Conservation (phyloP, 2,797 vertebrate species). For the Enteromius argenteus region DNA sequence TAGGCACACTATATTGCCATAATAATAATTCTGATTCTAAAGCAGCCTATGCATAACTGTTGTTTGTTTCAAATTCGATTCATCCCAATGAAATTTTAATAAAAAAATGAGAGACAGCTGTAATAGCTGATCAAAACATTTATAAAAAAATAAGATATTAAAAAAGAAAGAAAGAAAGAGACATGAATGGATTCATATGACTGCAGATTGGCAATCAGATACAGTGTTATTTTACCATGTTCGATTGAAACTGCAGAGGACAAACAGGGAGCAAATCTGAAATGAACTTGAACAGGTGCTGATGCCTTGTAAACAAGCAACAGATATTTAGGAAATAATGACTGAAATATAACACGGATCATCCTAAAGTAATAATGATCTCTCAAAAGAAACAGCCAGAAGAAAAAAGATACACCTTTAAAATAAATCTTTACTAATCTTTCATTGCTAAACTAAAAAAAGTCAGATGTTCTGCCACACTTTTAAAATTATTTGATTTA, state of each 20-base stretch:
- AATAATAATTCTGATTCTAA: constrained; percentile 40
- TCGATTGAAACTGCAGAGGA: background rate
- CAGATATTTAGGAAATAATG: background rate
- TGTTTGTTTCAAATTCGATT: background rate
- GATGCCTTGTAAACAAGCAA: background rate
- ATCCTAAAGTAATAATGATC: background rate
- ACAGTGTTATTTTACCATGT: background rate
- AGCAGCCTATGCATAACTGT: background rate
- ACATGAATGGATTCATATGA: background rate
- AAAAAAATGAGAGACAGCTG: constrained; percentile 6
- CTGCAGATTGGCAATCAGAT: background rate
- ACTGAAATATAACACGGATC: background rate
- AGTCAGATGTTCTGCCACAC: background rate
- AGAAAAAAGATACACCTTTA: background rate
- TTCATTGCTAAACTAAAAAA: background rate
- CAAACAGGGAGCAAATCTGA: constrained; percentile 2
- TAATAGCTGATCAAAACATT: background rate
- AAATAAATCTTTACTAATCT: background rate
- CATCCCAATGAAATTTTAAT: background rate
- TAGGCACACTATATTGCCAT: constrained; percentile 18
- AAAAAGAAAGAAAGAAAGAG: background rate
- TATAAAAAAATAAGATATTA: background rate
- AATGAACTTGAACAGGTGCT: background rate
- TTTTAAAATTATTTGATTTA: background rate
- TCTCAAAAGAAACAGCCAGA: background rate